phyloP scores from a whole-genome alignment of 2,113 vertebrate species.

The Apteryx owenii region DNA sequence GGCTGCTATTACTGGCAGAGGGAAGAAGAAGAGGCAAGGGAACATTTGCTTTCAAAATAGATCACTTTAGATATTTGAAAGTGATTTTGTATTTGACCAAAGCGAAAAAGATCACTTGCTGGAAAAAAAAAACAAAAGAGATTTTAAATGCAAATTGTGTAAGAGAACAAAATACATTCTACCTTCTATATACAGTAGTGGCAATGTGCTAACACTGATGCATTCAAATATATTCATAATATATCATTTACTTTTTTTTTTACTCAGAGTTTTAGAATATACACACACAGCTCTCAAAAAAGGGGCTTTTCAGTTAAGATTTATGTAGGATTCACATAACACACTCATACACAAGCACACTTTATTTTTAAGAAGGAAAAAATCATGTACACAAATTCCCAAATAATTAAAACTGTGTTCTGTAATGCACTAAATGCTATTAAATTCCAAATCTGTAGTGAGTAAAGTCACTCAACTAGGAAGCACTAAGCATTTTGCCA shows the following conservation, averaged over 20 bases:
- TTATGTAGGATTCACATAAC: neutral
- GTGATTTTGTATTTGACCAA: neutral
- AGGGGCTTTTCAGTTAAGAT: neutral
- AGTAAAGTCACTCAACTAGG: fast-evolving
- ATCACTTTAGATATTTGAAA: neutral
- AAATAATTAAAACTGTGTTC: neutral
- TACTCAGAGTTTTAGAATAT: neutral
- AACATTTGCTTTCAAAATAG: neutral
- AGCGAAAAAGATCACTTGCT: neutral
- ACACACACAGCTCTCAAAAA: neutral
- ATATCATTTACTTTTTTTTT: neutral
- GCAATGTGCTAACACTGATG: neutral
- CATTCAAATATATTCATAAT: neutral
- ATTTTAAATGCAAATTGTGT: neutral
- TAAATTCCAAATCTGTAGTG: neutral
- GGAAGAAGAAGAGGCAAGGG: neutral
- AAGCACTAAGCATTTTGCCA: neutral
- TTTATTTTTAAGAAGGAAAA: neutral
- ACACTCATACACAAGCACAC: neutral
- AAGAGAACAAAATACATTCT: neutral
- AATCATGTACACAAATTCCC: neutral
- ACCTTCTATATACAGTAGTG: neutral
- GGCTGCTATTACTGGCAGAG: neutral
- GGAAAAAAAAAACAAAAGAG: neutral
- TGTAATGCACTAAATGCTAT: neutral